These are phyloP conservation scores for Excalfactoria chinensis DNA, from an alignment of 2,113 vertebrate species.

Conservation along the genomic window DNA sequence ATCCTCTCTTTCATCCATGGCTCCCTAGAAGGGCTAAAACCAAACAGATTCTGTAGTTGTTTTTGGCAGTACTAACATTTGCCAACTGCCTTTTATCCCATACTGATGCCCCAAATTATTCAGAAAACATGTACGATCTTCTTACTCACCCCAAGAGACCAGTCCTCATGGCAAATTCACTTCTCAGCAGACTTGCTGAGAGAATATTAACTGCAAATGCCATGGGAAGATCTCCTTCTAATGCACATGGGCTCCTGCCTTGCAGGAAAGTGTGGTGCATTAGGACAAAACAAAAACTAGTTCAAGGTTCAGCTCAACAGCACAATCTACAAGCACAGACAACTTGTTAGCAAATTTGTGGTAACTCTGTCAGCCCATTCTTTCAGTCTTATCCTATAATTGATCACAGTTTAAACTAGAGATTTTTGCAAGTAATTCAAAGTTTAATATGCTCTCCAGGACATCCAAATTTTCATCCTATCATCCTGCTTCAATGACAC, in stretches of 20 bases:
- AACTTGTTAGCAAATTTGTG: background rate
- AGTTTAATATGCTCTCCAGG: background rate
- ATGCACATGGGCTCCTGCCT: background rate
- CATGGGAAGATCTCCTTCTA: background rate
- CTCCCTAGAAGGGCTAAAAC: constrained; percentile 47
- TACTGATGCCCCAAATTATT: background rate
- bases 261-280: background rate
- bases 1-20: constrained; percentile 62
- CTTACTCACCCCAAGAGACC: background rate
- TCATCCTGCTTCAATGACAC: background rate
- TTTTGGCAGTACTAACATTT: background rate
- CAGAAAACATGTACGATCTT: background rate
- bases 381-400: background rate
- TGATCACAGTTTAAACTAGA: background rate
- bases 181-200: background rate
- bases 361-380: background rate
- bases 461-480: background rate
- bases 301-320: background rate
- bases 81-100: background rate
- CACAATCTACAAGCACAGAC: background rate
- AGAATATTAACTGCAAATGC: background rate
- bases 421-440: background rate
- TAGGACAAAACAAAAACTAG: background rate
- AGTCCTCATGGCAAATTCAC: background rate
- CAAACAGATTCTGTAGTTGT: background rate